These are phyloP conservation scores for Pungitius pungitius DNA, from an alignment of 2,113 vertebrate genomes.

Conservation along the genomic window DNA sequence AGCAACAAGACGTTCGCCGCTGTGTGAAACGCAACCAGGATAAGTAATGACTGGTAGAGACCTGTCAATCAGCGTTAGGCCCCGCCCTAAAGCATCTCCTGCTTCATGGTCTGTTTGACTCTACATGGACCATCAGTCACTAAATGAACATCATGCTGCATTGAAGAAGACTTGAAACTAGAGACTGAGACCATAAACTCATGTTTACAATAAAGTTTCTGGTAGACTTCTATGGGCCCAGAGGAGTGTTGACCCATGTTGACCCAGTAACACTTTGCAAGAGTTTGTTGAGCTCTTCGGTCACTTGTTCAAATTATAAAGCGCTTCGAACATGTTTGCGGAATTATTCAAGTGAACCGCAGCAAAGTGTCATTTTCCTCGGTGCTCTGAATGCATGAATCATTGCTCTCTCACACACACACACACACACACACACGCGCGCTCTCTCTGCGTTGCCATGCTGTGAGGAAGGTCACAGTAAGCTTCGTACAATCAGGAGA, in stretches of 20 bases:
- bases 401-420: background rate
- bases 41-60: no score
- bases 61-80: no score
- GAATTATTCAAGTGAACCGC: background rate
- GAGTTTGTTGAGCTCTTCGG: background rate
- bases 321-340: background rate
- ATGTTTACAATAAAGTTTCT: no score
- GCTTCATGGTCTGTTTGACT: no score
- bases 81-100: no score
- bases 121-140: no score
- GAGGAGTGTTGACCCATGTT: background rate
- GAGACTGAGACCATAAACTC: no score
- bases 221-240: no score
- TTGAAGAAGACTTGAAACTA: no score
- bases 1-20: background rate
- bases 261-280: background rate
- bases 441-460: background rate
- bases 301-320: background rate
- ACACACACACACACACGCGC: background rate
- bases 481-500: constrained; percentile 11
- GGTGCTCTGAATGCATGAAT: constrained; percentile 2
- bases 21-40: no score
- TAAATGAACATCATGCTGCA: no score
- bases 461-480: constrained; percentile 36
- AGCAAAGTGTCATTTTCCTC: background rate